Base-by-base conservation (phyloP, 1,140 invertebrate genomes). In the Drosophila equinoxialis region DNA sequence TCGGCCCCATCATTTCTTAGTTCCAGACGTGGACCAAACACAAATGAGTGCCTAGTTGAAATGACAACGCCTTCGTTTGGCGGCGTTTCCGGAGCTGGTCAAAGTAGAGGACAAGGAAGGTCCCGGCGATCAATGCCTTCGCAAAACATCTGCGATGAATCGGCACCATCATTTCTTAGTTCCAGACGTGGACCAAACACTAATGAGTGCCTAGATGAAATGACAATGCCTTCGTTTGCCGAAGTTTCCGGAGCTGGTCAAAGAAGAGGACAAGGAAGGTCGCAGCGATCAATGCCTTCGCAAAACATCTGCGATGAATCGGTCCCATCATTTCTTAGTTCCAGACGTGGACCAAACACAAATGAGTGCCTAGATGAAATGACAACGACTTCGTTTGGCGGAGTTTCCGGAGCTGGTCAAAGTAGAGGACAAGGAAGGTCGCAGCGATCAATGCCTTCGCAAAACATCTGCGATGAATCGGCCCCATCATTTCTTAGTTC, bases 331-430 rank as follows among this genome's bases (percentile, higher is more conserved):
- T 37, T n/a, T 37, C 26, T 41, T 13, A 23, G 13, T 26, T 17
- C 13, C 17, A 42, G 26, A 17, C 42, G 23, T 30, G n/a, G 4
- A 35, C 7, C 7, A 35, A 7, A 10, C 3, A 14, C 42, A 0
- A 67, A 20, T 30, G 45, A 77, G 33, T 65, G 67, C 13, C 7
- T 62, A n/a, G 11, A 26, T 33, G 65, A 72, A 10, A 20, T 74
- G 3, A 39, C 67, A 23, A 54, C 51, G 58, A 45, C 66, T 2
- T 64, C 45, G 5, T 64, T 39, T 20, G 20, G 10, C 0, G 48
- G 37, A 33, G 14, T 26, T 8, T 20, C 65, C 1, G 17, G n/a
- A n/a, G 20, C 65, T 1, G 39, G 26, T 1, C 33, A 41, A 41
- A 6, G 30, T 13, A 13, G 57, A 33, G 10, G n/a, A 8, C 30